phyloP scores from a whole-genome alignment of 1,140 invertebrate genomes.

The Drosophila insularis region DNA sequence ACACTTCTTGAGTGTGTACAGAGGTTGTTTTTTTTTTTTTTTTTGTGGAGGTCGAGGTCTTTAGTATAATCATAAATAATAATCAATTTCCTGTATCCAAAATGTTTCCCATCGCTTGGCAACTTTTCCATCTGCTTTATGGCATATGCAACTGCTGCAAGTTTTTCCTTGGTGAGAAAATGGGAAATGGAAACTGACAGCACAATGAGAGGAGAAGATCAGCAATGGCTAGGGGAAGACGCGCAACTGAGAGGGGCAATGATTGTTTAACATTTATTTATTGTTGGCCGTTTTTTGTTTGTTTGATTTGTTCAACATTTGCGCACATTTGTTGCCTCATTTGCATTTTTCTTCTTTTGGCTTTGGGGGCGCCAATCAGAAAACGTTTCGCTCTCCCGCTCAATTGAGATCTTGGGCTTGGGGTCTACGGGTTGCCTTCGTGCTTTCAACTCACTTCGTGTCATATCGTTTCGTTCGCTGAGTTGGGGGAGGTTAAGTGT shows the following conservation, averaged over 20 bases:
- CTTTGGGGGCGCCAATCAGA: conserved; percentile 57
- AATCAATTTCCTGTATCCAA: conserved; percentile 75
- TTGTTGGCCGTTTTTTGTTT: conserved; percentile 50
- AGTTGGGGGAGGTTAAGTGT: conserved; percentile 61
- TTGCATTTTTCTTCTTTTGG: conserved; percentile 45
- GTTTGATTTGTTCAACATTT: conserved; percentile 61
- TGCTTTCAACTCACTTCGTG: conserved; percentile 22
- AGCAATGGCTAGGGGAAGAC: neutral
- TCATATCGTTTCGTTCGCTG: neutral
- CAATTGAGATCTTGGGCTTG: conserved; percentile 20
- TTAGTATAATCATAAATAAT: conserved; percentile 76
- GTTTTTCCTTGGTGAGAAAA: conserved; percentile 67
- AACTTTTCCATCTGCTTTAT: conserved; percentile 44
- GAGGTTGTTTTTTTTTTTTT: neutral
- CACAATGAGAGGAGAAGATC: conserved; percentile 40
- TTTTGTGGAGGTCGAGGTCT: conserved; percentile 12
- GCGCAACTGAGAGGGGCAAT: neutral
- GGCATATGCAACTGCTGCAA: conserved; percentile 68
- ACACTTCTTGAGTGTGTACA: neutral
- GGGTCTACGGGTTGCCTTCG: conserved; percentile 27
- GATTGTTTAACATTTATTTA: conserved; percentile 63
- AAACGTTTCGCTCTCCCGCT: conserved; percentile 13
- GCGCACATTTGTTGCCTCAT: conserved; percentile 73
- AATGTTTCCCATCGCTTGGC: conserved; percentile 75
- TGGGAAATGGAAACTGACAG: conserved; percentile 68